These are phyloP conservation scores for Cantharis lateralis DNA, from an alignment of 2,888 invertebrate species.

Conservation along the genomic window DNA sequence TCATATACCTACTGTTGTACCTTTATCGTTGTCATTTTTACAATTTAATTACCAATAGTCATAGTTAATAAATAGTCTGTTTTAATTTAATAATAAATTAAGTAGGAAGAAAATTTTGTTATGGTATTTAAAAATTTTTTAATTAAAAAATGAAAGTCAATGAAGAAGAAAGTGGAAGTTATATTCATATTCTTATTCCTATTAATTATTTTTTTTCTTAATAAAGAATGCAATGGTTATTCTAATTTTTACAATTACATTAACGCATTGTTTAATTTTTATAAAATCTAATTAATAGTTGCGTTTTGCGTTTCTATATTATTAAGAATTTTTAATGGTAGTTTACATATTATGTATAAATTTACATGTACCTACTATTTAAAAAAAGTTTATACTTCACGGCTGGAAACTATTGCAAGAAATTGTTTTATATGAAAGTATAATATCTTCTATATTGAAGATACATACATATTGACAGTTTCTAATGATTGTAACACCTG, in stretches of 20 bases:
- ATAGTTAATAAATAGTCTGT: neutral
- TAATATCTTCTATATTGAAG: neutral
- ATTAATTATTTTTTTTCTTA: neutral
- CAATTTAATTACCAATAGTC: neutral
- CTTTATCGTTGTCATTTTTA: neutral
- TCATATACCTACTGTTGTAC: neutral
- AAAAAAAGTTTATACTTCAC: too few relatives aligned
- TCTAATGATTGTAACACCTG: neutral
- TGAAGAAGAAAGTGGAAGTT: neutral
- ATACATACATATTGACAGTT: neutral
- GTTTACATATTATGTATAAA: neutral
- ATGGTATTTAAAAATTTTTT: neutral
- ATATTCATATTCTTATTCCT: neutral
- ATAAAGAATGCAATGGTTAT: neutral
- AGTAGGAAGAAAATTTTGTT: neutral
- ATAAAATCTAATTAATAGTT: neutral
- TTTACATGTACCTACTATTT: too few relatives aligned
- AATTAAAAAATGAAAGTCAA: neutral
- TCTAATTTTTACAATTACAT: neutral
- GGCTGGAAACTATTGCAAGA: neutral
- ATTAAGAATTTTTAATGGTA: neutral
- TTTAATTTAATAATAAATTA: neutral
- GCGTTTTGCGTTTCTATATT: too few relatives aligned
- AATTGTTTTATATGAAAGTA: neutral
- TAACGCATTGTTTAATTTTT: neutral